Evolutionary conservation across 1,140 invertebrate species (phyloP).

Genomic region (Arion vulgaris): DNA sequence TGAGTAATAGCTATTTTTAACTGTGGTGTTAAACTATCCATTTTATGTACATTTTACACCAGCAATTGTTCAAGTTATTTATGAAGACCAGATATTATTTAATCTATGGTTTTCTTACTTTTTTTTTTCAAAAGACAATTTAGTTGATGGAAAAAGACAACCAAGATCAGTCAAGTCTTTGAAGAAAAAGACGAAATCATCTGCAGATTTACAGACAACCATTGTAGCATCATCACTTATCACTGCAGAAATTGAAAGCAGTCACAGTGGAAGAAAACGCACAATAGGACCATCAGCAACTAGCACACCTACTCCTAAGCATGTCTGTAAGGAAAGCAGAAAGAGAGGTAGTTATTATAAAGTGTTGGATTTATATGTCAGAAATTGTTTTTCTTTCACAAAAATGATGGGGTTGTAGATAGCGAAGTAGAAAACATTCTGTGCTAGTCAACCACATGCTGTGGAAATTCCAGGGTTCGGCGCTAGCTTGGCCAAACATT

Average conservation of each 20-base stretch:
- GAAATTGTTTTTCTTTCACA: too few relatives aligned
- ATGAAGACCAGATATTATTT: background rate
- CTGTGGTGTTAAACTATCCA: too few relatives aligned
- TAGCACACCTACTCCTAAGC: conserved; percentile 62
- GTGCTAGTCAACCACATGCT: too few relatives aligned
- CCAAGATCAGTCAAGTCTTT: background rate
- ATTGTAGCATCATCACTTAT: background rate
- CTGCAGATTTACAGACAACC: background rate
- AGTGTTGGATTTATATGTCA: too few relatives aligned
- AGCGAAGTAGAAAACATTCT: too few relatives aligned
- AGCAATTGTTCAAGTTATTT: too few relatives aligned
- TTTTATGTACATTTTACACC: too few relatives aligned
- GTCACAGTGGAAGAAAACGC: conserved; percentile 40
- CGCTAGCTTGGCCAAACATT: too few relatives aligned
- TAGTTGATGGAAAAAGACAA: conserved; percentile 48
- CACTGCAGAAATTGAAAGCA: background rate
- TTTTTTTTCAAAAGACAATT: conserved; percentile 51
- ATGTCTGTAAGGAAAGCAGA: background rate
- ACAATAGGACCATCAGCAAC: conserved; percentile 50
- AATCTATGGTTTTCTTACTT: background rate
- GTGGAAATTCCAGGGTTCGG: too few relatives aligned
- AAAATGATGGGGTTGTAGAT: too few relatives aligned
- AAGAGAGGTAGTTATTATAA: background rate
- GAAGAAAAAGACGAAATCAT: background rate
- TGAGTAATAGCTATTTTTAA: too few relatives aligned